These are phyloP conservation scores for Nyctereutes procyonoides DNA, from an alignment of 2,113 vertebrate species.

Conservation along the genomic window DNA sequence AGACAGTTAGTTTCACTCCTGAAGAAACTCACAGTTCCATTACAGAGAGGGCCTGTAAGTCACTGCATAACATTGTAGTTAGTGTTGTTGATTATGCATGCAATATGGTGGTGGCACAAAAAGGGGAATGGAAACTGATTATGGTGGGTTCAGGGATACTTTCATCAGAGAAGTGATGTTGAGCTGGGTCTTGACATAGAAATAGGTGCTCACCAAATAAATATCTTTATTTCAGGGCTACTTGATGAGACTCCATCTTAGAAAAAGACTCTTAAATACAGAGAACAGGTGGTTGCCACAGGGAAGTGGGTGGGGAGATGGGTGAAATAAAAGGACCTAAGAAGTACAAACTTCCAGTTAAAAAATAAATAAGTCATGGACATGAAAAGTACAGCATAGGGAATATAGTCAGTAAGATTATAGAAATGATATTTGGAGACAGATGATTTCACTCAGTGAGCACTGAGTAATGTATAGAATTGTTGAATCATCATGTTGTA, in stretches of 20 bases:
- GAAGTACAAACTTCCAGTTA: not conserved
- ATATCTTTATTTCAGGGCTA: not conserved
- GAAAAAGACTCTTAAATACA: not conserved
- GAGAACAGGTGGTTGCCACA: not conserved
- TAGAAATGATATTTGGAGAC: not conserved
- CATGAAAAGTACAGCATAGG: not conserved
- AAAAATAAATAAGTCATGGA: not conserved
- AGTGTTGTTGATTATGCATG: rapidly evolving
- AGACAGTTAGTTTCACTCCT: not conserved
- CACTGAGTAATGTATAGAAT: not conserved
- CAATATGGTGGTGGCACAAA: not conserved
- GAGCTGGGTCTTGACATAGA: not conserved
- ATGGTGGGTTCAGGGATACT: not conserved
- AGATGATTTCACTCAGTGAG: not conserved
- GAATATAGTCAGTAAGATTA: not conserved
- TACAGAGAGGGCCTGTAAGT: not conserved
- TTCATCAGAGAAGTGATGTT: not conserved
- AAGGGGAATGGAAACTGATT: not conserved
- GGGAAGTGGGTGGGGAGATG: not conserved
- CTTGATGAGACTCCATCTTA: not conserved
- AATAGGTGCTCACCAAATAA: not conserved
- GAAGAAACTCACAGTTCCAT: not conserved
- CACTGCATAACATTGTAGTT: not conserved
- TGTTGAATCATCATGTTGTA: not conserved
- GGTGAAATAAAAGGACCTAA: not conserved